Evolutionary conservation across 2,797 vertebrate species (phyloP).

Genomic region (Malacoctenus gilli): DNA sequence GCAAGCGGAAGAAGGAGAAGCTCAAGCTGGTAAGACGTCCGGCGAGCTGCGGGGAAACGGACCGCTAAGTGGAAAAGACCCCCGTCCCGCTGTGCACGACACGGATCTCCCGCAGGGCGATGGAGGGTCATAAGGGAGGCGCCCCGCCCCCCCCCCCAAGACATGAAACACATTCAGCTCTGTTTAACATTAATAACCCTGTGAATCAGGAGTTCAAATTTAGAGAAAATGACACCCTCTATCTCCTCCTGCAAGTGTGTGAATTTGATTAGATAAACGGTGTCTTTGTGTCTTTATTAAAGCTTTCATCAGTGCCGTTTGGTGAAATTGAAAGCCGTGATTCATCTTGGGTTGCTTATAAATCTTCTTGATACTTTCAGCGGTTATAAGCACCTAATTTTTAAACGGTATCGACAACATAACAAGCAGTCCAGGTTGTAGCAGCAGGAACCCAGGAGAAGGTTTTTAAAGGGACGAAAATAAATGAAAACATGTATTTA

Average conservation of each 20-base stretch:
- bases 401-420: background rate
- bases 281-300: conserved; percentile 12
- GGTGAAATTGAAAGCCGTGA: conserved; percentile 25
- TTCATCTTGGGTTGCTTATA: conserved; percentile 37
- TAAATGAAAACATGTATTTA: conserved; percentile 5
- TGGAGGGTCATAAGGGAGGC: conserved; percentile 5
- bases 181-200: conserved; percentile 3
- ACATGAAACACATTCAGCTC: conserved; percentile 17
- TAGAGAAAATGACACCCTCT: conserved; percentile 3
- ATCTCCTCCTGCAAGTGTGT: conserved; percentile 18
- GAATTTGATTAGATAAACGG: conserved; percentile 21
- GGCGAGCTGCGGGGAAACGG: conserved; percentile 30
- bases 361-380: conserved; percentile 16
- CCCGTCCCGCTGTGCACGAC: conserved; percentile 14
- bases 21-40: conserved; percentile 88
- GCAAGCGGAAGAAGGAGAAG: conserved; percentile 93
- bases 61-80: conserved; percentile 41
- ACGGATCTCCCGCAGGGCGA: conserved; percentile 22
- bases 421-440: background rate
- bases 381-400: conserved; percentile 15
- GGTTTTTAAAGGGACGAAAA: background rate
- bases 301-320: conserved; percentile 19
- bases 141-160: conserved; percentile 1
- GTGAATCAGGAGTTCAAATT: conserved; percentile 5
- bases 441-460: background rate